A percentile compares a stretch with the other conserved stretches of the same genome.
Conservation (phyloP, 1,140 invertebrate genomes). For the Aphidius ervi region DNA sequence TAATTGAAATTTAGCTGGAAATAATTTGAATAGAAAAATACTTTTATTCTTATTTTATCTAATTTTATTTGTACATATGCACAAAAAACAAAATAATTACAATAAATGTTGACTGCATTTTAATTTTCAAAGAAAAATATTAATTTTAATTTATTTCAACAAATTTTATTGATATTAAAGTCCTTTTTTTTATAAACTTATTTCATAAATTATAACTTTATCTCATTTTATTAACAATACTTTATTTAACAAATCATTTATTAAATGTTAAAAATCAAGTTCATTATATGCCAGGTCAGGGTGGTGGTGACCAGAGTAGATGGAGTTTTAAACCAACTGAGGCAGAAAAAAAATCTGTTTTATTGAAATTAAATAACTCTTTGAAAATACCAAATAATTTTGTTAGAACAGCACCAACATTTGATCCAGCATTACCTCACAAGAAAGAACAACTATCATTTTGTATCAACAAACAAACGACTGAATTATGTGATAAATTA, state of each 20-base stretch:
- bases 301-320: conserved; percentile 56
- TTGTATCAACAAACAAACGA: conserved; percentile 77
- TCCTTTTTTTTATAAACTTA: no score
- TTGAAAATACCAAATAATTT: conserved; percentile 76
- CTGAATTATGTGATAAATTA: conserved; percentile 73
- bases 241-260: conserved; percentile 85
- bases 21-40: no score
- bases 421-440: conserved; percentile 51
- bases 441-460: conserved; percentile 40
- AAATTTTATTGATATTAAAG: no score
- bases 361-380: conserved; percentile 63
- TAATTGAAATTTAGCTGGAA: no score
- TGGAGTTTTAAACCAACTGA: conserved; percentile 72
- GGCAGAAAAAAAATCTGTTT: conserved; percentile 67
- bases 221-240: conserved; percentile 60
- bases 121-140: no score
- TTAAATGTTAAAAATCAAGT: conserved; percentile 65
- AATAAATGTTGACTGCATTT: no score
- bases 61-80: no score
- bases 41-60: no score
- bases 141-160: no score
- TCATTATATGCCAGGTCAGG: conserved; percentile 77
- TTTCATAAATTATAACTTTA: no score
- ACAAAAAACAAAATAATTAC: no score
- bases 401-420: conserved; percentile 63